Base-by-base conservation (phyloP, 2,797 vertebrate genomes). In the Chaetodon trifasciatus region DNA sequence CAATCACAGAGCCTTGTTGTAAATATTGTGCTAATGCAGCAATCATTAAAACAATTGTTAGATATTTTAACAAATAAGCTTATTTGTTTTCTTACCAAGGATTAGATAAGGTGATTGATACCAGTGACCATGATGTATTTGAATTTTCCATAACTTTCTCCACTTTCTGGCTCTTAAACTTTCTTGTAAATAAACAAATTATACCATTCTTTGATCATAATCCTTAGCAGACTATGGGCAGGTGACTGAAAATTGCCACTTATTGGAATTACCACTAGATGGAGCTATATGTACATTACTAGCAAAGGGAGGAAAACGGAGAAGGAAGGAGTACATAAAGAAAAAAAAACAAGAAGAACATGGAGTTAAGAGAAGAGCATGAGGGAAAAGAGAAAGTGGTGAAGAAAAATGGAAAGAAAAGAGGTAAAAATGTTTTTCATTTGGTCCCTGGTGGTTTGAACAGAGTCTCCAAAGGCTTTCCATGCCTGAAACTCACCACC, bases 401-500 rank as follows among this genome's bases (percentile, higher is more conserved):
- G 50, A 67, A 2, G 37, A 67, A 37, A 66, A 37, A 76, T 17
- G 49, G 76, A 82, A 83, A 76, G 62, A 66, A 78, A 74, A n/a
- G 83, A 72, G 64, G 46, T 56, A 75, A 70, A 83, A 77, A 86
- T 76, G 60, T 85, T 86, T 73, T 68, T 78, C 23, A 75, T 56
- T 81, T 72, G n/a, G 50, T 86, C 90, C 78, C 88, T 37, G 49
- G 66, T 84, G 90, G 68, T 84, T 86, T 83, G 37, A 85, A 69
- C 58, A 76, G n/a, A 71, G 73, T 86, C 86, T 87, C 88, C 56
- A 65, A 85, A 82, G 86, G 66, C 78, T 75, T 81, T 71, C 64
- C 67, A 58, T 74, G 86, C 83, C 88, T 88, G 78, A 62, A 85
- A 88, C 69, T 57, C 78, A 83, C 76, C 91, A 92, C 85, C 90